Percentiles rank a stretch among this genome's conserved stretches.
Conservation (phyloP, 1,140 invertebrate species). For the Euura saliciscinereae region DNA sequence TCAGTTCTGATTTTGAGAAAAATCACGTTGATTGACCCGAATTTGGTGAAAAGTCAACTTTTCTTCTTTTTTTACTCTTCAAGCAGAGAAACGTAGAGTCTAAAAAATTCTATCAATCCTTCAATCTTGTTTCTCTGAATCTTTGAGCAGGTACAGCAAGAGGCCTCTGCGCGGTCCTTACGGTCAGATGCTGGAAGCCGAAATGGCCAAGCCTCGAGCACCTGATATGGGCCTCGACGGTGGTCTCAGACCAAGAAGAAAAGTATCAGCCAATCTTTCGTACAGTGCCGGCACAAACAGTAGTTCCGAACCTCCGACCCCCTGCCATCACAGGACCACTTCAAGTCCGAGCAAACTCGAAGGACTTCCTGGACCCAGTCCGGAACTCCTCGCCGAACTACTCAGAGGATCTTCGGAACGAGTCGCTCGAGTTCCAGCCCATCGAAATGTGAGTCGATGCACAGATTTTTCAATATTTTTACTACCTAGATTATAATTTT, state of each 20-base stretch:
- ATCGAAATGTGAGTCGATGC: conserved; percentile 50
- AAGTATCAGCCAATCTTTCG: conserved; percentile 52
- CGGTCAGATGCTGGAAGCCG: conserved; percentile 82
- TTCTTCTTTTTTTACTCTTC: background rate
- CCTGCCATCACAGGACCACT: conserved; percentile 75
- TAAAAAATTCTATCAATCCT: background rate
- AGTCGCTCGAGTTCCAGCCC: conserved; percentile 57
- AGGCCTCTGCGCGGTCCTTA: conserved; percentile 79
- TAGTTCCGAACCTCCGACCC: conserved; percentile 50
- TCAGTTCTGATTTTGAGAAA: no score
- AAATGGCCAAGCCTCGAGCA: conserved; percentile 75
- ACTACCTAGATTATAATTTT: no score
- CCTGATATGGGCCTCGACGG: conserved; percentile 45
- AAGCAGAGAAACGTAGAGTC: no score
- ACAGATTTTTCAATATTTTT: no score
- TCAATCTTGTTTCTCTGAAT: conserved; percentile 32
- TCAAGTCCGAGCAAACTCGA: conserved; percentile 81
- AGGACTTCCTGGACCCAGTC: conserved; percentile 67
- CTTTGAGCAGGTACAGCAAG: conserved; percentile 68
- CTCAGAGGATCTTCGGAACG: conserved; percentile 78
- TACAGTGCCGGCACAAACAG: conserved; percentile 47
- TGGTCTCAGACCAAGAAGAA: conserved; percentile 44
- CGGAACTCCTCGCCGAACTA: conserved; percentile 74
- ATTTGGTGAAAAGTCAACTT: background rate
- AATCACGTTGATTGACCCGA: background rate